phyloP scores from a whole-genome alignment of 2,888 invertebrate species.

The Lathronympha strigana region DNA sequence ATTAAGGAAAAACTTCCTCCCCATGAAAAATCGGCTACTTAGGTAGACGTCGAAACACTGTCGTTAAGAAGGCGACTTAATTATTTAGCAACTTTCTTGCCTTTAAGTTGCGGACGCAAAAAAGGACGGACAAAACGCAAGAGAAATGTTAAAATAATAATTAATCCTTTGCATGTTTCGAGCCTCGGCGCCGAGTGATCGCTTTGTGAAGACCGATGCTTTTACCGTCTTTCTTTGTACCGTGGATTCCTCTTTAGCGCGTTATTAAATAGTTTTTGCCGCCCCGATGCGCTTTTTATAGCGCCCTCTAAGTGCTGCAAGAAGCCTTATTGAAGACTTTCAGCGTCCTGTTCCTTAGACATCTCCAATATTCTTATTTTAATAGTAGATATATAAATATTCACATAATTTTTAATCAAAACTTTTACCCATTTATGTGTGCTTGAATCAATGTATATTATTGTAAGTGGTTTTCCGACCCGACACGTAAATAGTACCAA shows the following conservation, averaged over 20 bases:
- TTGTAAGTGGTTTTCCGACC: not conserved
- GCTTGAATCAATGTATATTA: not conserved
- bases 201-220: constrained; percentile 72
- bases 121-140: constrained; percentile 66
- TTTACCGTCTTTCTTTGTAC: constrained; percentile 70
- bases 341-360: constrained; percentile 43
- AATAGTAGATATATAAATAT: constrained; percentile 13
- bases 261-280: constrained; percentile 82
- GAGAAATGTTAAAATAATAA: constrained; percentile 82
- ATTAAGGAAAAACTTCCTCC: constrained; percentile 52
- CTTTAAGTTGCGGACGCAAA: constrained; percentile 76
- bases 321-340: constrained; percentile 53
- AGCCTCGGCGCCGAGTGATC: constrained; percentile 53
- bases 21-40: constrained; percentile 65
- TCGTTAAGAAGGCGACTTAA: constrained; percentile 77
- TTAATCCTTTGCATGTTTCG: constrained; percentile 74
- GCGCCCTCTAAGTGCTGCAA: constrained; percentile 53
- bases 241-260: constrained; percentile 62
- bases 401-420: not conserved
- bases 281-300: constrained; percentile 69
- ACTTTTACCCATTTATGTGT: not conserved
- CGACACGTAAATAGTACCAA: constrained; percentile 48
- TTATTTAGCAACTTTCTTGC: constrained; percentile 82
- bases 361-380: constrained; percentile 32
- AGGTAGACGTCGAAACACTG: constrained; percentile 68